These are phyloP conservation scores for Syngnathoides biaculeatus DNA, from an alignment of 2,113 vertebrate species.

Conservation along the genomic window DNA sequence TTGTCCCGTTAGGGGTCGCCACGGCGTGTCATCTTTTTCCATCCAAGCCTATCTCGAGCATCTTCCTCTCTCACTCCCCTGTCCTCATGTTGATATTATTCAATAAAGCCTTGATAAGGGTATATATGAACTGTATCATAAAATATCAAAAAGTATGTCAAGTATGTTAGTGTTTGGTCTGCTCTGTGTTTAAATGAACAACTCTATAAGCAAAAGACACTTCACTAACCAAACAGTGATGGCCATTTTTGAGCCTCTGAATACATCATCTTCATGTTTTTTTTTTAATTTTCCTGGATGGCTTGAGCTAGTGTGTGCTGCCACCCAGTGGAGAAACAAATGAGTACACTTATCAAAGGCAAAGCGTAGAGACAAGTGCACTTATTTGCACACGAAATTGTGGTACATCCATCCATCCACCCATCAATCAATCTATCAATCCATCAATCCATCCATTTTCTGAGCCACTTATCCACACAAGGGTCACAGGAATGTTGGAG, in stretches of 20 bases:
- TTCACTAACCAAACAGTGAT: conserved; percentile 23
- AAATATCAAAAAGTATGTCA: background rate
- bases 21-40: too few relatives aligned
- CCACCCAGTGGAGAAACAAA: conserved; percentile 44
- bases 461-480: too few relatives aligned
- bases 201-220: conserved; percentile 5
- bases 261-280: background rate
- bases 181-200: background rate
- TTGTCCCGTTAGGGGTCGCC: too few relatives aligned
- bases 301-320: conserved; percentile 24
- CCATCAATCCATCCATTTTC: too few relatives aligned
- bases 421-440: too few relatives aligned
- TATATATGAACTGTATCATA: background rate
- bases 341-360: background rate
- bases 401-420: too few relatives aligned
- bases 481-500: too few relatives aligned
- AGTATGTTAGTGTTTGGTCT: background rate
- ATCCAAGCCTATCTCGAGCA: too few relatives aligned
- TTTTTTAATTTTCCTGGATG: background rate
- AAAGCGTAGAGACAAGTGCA: too few relatives aligned
- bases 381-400: background rate
- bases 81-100: background rate
- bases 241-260: conserved; percentile 26
- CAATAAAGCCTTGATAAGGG: conserved; percentile 2
- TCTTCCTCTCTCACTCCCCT: too few relatives aligned